Evolutionary conservation across 2,113 vertebrate species (phyloP).

Genomic region (Limanda limanda): DNA sequence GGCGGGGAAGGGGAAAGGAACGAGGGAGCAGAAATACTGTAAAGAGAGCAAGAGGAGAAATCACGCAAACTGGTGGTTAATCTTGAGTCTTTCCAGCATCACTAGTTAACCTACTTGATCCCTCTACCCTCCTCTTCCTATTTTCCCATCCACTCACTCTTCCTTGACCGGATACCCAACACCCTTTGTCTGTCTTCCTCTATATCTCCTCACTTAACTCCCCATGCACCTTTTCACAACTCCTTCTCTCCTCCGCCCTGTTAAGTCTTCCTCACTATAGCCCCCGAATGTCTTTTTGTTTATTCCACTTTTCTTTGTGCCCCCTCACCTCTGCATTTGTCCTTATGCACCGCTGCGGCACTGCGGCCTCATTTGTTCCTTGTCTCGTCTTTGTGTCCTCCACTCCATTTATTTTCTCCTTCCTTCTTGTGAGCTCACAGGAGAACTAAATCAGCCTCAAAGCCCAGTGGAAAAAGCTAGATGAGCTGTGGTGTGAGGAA

Average conservation of each 20-base stretch:
- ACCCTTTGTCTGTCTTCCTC: constrained; percentile 25
- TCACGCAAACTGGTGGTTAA: constrained; percentile 1
- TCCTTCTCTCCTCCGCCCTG: constrained; percentile 3
- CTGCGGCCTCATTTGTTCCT: constrained; percentile 28
- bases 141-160: not conserved
- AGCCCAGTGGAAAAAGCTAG: constrained; percentile 15
- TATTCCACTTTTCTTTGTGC: constrained; percentile 9
- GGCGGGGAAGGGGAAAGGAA: constrained; percentile 41
- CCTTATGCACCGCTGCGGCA: constrained; percentile 8
- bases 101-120: constrained; percentile 40
- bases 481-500: constrained; percentile 27
- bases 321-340: constrained; percentile 20
- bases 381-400: constrained; percentile 11
- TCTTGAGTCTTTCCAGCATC: constrained; percentile 22
- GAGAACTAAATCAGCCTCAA: constrained; percentile 42
- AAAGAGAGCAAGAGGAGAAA: constrained; percentile 35
- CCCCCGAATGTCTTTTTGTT: constrained; percentile 15
- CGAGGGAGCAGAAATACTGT: constrained; percentile 33
- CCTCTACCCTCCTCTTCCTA: not conserved
- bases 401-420: constrained; percentile 27
- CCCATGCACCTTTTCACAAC: constrained; percentile 23
- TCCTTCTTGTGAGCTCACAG: constrained; percentile 11
- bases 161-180: constrained; percentile 5
- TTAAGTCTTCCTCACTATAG: constrained; percentile 20
- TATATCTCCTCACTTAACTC: constrained; percentile 4